These are phyloP conservation scores for Corythucha ciliata DNA, from an alignment of 2,888 invertebrate species.

Conservation along the genomic window DNA sequence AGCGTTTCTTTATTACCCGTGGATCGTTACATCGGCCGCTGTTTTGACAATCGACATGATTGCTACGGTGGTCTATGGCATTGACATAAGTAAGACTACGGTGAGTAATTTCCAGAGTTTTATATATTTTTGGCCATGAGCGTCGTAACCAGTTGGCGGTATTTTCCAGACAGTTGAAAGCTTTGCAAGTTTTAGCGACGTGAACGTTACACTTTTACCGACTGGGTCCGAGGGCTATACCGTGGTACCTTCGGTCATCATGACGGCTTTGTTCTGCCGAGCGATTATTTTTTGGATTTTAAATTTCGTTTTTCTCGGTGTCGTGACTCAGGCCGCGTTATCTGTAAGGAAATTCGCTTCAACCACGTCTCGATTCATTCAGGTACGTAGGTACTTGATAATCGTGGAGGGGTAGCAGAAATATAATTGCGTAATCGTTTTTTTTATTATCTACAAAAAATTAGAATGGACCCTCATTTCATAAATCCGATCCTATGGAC, in stretches of 20 bases:
- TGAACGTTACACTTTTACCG: conserved; percentile 8
- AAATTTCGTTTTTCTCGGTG: conserved; percentile 21
- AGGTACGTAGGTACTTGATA: background rate
- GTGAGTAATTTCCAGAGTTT: conserved; percentile 13
- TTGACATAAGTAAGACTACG: conserved; percentile 20
- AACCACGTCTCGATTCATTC: conserved; percentile 15
- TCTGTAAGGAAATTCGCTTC: conserved; percentile 20
- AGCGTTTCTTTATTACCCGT: conserved; percentile 26
- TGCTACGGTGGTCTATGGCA: conserved; percentile 21
- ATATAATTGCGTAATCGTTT: background rate
- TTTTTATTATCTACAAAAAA: background rate
- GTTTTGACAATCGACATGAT: conserved; percentile 22
- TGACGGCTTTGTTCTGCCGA: conserved; percentile 18
- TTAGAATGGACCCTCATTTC: background rate
- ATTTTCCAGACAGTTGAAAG: conserved; percentile 12
- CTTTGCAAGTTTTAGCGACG: conserved; percentile 10
- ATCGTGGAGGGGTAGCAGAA: background rate
- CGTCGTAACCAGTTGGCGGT: background rate
- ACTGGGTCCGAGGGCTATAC: conserved; percentile 21
- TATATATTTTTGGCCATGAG: background rate
- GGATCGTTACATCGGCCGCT: conserved; percentile 20
- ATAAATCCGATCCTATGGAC: too few relatives aligned
- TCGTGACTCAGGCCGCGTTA: conserved; percentile 22
- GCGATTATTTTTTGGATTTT: conserved; percentile 24
- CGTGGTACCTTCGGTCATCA: conserved; percentile 21